phyloP scores from a whole-genome alignment of 2,113 vertebrate genomes.

The Neogale vison region DNA sequence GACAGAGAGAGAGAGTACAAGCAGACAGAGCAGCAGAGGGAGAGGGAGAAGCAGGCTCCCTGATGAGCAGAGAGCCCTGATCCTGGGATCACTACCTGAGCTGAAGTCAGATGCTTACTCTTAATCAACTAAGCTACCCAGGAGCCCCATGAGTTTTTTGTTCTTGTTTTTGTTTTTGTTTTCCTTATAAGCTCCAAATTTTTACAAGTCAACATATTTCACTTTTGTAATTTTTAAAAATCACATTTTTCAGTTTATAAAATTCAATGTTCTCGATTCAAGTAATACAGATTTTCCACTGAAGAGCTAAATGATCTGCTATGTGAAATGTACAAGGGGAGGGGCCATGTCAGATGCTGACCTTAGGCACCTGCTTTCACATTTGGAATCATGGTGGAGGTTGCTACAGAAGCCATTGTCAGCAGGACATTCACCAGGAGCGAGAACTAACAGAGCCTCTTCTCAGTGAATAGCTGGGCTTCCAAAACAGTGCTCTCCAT shows the following conservation, averaged over 20 bases:
- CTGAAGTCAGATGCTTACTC: too few species aligned
- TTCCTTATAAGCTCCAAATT: not conserved
- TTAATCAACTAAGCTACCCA: too few species aligned
- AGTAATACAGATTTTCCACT: not conserved
- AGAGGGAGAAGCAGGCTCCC: too few species aligned
- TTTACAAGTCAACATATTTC: not conserved
- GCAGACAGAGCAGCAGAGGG: too few species aligned
- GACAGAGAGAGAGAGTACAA: too few species aligned
- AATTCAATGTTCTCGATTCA: not conserved
- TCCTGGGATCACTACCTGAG: too few species aligned
- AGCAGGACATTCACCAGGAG: not conserved
- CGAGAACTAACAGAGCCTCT: not conserved
- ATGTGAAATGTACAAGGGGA: rapidly evolving
- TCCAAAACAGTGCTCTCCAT: not conserved
- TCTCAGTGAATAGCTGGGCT: not conserved
- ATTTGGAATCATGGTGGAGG: not conserved
- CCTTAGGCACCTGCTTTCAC: not conserved
- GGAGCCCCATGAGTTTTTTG: not conserved
- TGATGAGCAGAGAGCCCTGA: too few species aligned
- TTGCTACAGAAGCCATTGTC: not conserved
- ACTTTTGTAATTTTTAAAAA: not conserved
- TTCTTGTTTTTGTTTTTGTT: too few species aligned
- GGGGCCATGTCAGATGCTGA: not conserved
- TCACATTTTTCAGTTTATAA: not conserved
- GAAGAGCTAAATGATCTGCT: not conserved